Evolutionary conservation across 2,797 vertebrate species (phyloP).

Genomic region (Coccyzus lansbergi): DNA sequence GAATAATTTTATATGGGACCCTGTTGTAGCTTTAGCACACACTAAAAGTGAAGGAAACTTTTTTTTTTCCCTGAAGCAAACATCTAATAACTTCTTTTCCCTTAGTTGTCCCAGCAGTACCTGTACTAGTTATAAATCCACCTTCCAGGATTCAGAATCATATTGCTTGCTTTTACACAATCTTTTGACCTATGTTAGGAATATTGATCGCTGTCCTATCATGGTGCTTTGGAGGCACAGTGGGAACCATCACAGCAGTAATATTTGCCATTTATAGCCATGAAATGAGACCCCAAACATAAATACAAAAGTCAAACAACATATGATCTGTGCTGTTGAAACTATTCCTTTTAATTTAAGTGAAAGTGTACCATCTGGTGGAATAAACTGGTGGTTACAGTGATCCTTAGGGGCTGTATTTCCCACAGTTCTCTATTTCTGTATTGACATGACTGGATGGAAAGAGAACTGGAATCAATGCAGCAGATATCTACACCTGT

Average conservation of each 20-base stretch:
- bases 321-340: background rate
- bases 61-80: background rate
- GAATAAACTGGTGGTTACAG: background rate
- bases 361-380: slow-evolving; percentile 22
- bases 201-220: background rate
- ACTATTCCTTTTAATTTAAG: background rate
- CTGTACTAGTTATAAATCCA: background rate
- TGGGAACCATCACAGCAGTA: background rate
- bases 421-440: background rate
- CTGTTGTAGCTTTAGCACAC: background rate
- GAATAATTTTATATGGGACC: background rate
- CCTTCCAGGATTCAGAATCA: background rate
- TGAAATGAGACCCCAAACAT: background rate
- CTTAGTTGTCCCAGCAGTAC: background rate
- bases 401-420: background rate
- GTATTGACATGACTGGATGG: background rate
- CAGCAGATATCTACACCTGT: background rate
- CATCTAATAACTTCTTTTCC: background rate
- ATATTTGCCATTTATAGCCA: background rate
- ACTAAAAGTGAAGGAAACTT: background rate
- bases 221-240: background rate
- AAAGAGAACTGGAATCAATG: background rate
- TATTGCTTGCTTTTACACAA: background rate
- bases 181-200: background rate
- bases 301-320: background rate